phyloP scores from a whole-genome alignment of 1,140 invertebrate species.

The Sitodiplosis mosellana region DNA sequence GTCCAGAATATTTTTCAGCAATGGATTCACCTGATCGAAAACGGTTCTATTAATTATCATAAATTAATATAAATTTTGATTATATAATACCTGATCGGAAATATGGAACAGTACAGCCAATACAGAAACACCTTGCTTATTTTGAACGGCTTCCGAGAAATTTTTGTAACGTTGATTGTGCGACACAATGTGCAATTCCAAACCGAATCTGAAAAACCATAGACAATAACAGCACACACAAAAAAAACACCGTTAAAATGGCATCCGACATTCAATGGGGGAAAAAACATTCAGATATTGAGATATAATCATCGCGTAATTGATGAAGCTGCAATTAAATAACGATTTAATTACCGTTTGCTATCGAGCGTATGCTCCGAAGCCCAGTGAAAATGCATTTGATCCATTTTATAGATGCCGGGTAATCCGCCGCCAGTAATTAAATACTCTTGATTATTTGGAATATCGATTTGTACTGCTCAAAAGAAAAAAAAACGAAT shows the following conservation, averaged over 20 bases:
- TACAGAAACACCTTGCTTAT: conserved; percentile 45
- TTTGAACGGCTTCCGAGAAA: conserved; percentile 30
- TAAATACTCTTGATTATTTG: conserved; percentile 21
- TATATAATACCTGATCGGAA: conserved; percentile 10
- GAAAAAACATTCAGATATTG: not conserved
- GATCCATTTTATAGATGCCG: conserved; percentile 35
- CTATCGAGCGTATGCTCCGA: conserved; percentile 53
- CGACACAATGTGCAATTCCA: conserved; percentile 55
- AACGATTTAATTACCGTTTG: conserved; percentile 18
- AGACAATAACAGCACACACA: not conserved
- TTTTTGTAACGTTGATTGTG: conserved; percentile 36
- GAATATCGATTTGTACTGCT: conserved; percentile 26
- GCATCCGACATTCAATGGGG: not conserved
- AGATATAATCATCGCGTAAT: no score
- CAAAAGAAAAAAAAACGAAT: conserved; percentile 5
- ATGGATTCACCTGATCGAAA: conserved; percentile 27
- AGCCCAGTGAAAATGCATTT: conserved; percentile 63
- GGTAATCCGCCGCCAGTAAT: conserved; percentile 30
- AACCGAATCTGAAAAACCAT: conserved; percentile 23
- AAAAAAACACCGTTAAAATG: not conserved
- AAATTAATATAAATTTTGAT: conserved; percentile 16
- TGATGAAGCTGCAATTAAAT: no score
- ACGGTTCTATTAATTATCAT: conserved; percentile 15
- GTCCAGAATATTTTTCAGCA: conserved; percentile 20
- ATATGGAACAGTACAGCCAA: conserved; percentile 50